Conservation (phyloP, 2,113 vertebrate genomes). For the Scartelaos histophorus region DNA sequence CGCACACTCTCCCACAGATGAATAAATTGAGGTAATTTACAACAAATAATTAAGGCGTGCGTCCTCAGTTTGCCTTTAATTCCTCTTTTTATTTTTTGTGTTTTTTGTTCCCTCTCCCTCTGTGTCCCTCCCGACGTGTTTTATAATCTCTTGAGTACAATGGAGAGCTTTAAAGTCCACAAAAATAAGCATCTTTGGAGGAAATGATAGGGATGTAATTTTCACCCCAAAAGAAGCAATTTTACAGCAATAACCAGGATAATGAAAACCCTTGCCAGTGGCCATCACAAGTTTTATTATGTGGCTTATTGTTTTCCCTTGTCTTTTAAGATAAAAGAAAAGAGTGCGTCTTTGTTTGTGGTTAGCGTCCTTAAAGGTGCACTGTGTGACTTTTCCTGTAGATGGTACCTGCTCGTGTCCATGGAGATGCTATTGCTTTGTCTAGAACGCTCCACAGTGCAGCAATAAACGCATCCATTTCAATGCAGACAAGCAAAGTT, state of each 20-base stretch:
- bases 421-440: too few relatives aligned
- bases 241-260: slow-evolving; percentile 47
- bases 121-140: not conserved
- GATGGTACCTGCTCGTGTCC: too few relatives aligned
- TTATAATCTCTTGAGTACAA: slow-evolving; percentile 36
- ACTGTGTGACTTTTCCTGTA: too few relatives aligned
- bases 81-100: slow-evolving; percentile 8
- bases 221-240: slow-evolving; percentile 49
- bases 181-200: slow-evolving; percentile 27
- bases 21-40: slow-evolving; percentile 19
- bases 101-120: slow-evolving; percentile 17
- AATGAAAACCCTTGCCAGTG: slow-evolving; percentile 57
- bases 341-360: slow-evolving; percentile 25
- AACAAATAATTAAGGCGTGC: slow-evolving; percentile 43
- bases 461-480: too few relatives aligned
- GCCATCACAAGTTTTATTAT: slow-evolving; percentile 53
- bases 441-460: too few relatives aligned
- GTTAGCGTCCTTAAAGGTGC: slow-evolving; percentile 21
- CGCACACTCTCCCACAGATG: slow-evolving; percentile 10
- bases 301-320: slow-evolving; percentile 48
- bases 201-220: slow-evolving; percentile 43
- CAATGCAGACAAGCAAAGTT: too few relatives aligned
- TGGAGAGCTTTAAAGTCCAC: slow-evolving; percentile 43
- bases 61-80: not conserved
- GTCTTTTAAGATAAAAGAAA: slow-evolving; percentile 38